Percentiles rank a stretch among this genome's conserved stretches.
Conservation (phyloP, 2,888 invertebrate species). For the Lordiphosa fenestrarum region DNA sequence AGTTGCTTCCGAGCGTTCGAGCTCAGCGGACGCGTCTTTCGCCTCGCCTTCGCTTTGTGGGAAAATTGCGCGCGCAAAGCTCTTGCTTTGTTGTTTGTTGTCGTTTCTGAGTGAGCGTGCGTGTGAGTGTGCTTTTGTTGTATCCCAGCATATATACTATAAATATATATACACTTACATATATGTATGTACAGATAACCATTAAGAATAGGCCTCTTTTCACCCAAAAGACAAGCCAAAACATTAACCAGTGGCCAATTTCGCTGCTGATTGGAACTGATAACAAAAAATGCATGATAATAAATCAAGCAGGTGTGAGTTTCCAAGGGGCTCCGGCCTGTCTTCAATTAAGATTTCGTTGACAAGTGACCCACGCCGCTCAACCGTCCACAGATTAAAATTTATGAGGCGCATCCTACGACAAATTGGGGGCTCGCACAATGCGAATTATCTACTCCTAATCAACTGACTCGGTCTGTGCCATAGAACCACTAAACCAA, state of each 20-base stretch:
- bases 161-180: constrained; percentile 15
- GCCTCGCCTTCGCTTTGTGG: constrained; percentile 14
- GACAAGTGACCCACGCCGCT: constrained; percentile 16
- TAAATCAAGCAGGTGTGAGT: constrained; percentile 41
- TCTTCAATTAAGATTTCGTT: constrained; percentile 13
- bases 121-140: constrained; percentile 46
- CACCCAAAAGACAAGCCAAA: not conserved
- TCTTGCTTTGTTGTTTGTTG: constrained; percentile 32
- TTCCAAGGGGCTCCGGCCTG: not conserved
- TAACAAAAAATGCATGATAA: constrained; percentile 27
- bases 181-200: constrained; percentile 13
- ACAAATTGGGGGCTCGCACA: constrained; percentile 18
- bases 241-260: constrained; percentile 21
- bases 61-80: constrained; percentile 23
- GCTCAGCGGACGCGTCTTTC: constrained; percentile 46
- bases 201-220: constrained; percentile 21
- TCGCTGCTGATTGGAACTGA: constrained; percentile 13
- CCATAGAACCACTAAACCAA: constrained; percentile 22
- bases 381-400: not conserved
- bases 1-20: constrained; percentile 58
- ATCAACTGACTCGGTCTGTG: constrained; percentile 10
- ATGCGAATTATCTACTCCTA: constrained; percentile 28
- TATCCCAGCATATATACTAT: constrained; percentile 18
- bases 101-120: constrained; percentile 14
- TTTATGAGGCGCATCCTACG: constrained; percentile 8